phyloP scores from a whole-genome alignment of 1,140 invertebrate species.

The Bradynema listronoti region DNA sequence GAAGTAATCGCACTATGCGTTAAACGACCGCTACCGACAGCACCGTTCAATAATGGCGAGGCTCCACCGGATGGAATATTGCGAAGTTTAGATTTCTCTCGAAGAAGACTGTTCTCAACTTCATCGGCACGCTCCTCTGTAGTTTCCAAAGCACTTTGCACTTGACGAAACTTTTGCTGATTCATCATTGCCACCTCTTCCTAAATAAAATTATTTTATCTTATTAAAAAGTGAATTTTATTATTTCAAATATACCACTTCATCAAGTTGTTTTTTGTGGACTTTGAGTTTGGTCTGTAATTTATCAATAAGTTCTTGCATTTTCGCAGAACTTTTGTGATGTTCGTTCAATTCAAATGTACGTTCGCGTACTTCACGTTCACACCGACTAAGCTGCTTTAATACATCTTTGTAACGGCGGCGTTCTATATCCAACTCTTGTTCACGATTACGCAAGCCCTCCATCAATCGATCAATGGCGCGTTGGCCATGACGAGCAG shows the following conservation, averaged over 20 bases:
- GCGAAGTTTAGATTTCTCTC: constrained; percentile 42
- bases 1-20: no score
- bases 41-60: no score
- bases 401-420: constrained; percentile 78
- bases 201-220: constrained; percentile 55
- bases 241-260: constrained; percentile 75
- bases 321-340: constrained; percentile 40
- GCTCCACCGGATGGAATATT: no score
- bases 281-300: constrained; percentile 98
- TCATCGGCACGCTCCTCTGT: constrained; percentile 88
- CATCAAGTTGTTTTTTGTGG: constrained; percentile 98
- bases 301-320: constrained; percentile 87
- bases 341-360: constrained; percentile 68
- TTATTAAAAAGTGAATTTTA: constrained; percentile 7
- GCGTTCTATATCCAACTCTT: constrained; percentile 92
- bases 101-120: constrained; percentile 66
- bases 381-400: constrained; percentile 69
- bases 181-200: constrained; percentile 96
- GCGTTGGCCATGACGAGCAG: constrained; percentile 91
- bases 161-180: constrained; percentile 97
- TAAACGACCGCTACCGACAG: no score
- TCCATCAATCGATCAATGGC: constrained; percentile 63
- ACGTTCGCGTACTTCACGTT: constrained; percentile 65
- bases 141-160: constrained; percentile 93
- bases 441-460: constrained; percentile 72